Conservation (phyloP, 2,797 vertebrate genomes). For the Eulemur rubriventer region DNA sequence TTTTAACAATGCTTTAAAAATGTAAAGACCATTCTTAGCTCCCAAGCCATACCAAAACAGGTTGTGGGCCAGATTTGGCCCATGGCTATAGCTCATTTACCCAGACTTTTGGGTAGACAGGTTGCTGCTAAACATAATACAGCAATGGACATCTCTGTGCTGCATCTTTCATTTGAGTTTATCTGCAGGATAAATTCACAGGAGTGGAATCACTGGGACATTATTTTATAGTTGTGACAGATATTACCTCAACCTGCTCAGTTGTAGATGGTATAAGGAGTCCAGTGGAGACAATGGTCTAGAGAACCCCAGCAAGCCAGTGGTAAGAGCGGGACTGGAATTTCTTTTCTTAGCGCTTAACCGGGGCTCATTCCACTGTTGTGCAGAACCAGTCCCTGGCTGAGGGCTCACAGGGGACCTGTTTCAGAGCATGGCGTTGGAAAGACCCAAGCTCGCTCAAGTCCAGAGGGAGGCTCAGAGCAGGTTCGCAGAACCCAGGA, state of each 20-base stretch:
- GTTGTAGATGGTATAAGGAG: neutral
- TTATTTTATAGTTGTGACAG: neutral
- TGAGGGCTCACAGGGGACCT: neutral
- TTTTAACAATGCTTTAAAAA: neutral
- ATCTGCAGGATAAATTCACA: neutral
- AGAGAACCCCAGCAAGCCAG: neutral
- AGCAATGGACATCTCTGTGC: neutral
- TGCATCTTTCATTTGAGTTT: neutral
- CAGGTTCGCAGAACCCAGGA: neutral
- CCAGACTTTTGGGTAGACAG: neutral
- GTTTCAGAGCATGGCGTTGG: neutral
- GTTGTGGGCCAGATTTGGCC: neutral
- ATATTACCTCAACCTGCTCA: neutral
- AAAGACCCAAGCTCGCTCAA: neutral
- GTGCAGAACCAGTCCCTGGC: neutral
- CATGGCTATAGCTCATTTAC: neutral
- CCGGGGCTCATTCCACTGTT: rapidly evolving
- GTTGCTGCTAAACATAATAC: neutral
- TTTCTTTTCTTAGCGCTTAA: neutral
- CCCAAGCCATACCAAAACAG: neutral
- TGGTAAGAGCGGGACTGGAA: neutral
- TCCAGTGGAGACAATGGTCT: neutral
- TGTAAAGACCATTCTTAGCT: neutral
- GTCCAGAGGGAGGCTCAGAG: neutral
- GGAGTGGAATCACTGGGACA: neutral